Percentiles rank a stretch among this genome's conserved stretches.
Evolutionary conservation across 2,888 invertebrate genomes (phyloP).

Genomic region (Chloroclystis v-ata): DNA sequence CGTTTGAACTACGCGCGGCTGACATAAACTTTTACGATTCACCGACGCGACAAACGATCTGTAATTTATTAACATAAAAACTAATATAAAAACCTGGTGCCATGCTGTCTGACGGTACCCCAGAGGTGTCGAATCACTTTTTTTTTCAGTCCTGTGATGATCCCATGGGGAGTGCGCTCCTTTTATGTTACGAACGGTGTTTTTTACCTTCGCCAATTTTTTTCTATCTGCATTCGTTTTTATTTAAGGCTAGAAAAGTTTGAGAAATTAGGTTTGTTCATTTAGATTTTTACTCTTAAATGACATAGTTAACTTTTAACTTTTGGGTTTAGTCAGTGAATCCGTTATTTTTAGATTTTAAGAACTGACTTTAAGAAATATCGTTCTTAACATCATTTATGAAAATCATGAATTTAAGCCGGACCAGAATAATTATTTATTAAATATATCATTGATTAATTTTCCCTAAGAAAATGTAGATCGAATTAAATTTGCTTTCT

Average conservation of each 20-base stretch:
- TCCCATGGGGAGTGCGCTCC: constrained; percentile 49
- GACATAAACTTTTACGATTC: constrained; percentile 17
- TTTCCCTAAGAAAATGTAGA: too few species aligned
- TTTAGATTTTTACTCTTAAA: too few species aligned
- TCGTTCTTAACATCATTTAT: too few species aligned
- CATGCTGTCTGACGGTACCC: constrained; percentile 57
- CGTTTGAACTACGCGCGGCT: constrained; percentile 5
- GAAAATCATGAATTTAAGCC: too few species aligned
- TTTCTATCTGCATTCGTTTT: neutral
- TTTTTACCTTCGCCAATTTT: constrained; percentile 27
- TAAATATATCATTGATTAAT: too few species aligned
- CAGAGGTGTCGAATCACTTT: constrained; percentile 42
- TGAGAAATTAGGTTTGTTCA: too few species aligned
- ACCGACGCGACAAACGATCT: constrained; percentile 33
- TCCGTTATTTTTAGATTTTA: too few species aligned
- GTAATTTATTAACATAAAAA: constrained; percentile 55
- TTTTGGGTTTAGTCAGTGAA: too few species aligned
- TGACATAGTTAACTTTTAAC: neutral
- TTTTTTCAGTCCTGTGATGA: constrained; percentile 44
- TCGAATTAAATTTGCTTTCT: too few species aligned
- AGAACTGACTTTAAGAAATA: too few species aligned
- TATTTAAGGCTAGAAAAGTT: too few species aligned
- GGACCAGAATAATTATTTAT: too few species aligned
- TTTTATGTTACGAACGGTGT: constrained; percentile 51
- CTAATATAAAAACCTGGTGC: constrained; percentile 57